Evolutionary conservation across 2,888 invertebrate genomes (phyloP).

Genomic region (Drosophila setosimentum): DNA sequence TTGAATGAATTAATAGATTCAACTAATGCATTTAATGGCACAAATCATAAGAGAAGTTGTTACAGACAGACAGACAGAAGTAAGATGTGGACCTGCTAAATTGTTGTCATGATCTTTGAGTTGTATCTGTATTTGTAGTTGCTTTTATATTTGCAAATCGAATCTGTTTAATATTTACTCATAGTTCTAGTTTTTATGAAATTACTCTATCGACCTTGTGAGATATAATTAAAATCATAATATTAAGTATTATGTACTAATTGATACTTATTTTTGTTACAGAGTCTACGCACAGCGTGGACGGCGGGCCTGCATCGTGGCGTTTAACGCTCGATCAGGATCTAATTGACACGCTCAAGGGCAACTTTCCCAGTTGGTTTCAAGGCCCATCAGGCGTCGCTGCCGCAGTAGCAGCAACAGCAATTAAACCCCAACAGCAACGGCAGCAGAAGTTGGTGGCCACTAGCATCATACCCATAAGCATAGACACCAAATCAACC

Average conservation of each 20-base stretch:
- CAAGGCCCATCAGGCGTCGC: slow-evolving; percentile 84
- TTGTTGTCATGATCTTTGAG: background rate
- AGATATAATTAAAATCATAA: background rate
- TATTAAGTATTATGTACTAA: slow-evolving; percentile 19
- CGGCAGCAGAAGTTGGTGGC: slow-evolving; percentile 59
- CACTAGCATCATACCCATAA: slow-evolving; percentile 66
- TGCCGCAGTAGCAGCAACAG: slow-evolving; percentile 39
- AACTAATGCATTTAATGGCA: background rate
- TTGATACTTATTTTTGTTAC: slow-evolving; percentile 79
- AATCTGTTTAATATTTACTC: background rate
- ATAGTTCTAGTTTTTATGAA: background rate
- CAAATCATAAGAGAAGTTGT: background rate
- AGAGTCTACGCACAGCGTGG: slow-evolving; percentile 92
- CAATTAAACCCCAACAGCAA: slow-evolving; percentile 58
- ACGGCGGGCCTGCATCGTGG: slow-evolving; percentile 93
- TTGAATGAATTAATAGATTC: background rate
- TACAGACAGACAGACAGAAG: background rate
- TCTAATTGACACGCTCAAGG: slow-evolving; percentile 95
- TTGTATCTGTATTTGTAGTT: background rate
- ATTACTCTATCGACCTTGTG: background rate
- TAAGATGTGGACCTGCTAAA: background rate
- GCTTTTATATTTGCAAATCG: background rate
- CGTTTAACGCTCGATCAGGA: slow-evolving; percentile 96
- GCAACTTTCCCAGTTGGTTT: slow-evolving; percentile 98
- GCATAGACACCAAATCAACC: slow-evolving; percentile 64